Base-by-base conservation (phyloP, 2,888 invertebrate genomes). In the Thera britannica region DNA sequence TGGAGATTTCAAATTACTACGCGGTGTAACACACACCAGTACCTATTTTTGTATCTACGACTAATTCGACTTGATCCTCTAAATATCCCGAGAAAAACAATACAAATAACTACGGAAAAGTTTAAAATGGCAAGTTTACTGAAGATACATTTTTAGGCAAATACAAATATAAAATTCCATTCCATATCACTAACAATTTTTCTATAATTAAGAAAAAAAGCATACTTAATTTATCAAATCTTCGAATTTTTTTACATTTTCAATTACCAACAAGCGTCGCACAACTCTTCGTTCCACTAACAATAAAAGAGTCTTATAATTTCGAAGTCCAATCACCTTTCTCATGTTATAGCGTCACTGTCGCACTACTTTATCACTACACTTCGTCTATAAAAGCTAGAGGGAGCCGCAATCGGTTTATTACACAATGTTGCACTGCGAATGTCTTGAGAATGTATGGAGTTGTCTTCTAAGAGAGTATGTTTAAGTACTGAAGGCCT, bases 1-100 rank as follows among this genome's bases (percentile, higher is more conserved):
- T 87, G 87, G 92, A 93, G 91, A 93, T 91, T 91, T 88, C 84
- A 88, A 90, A 90, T 90, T 90, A 90, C 90, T 79, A 82, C 81
- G 83, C 83, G 77, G 80, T 80, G 77, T 80, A 83, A 83, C 85
- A 77, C 76, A 82, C 83, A 78, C 79, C 81, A 81, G 80, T 85
- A 83, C 85, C 82, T 86, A 88, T 85, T 83, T 84, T 85, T 83
- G 81, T 80, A 80, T 84, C 84, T 79, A 79, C 78, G 80, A 76
- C 77, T 80, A 82, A 84, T 78, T 73, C 73, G 75, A 83, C 84
- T 86, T 85, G 87, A 90, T 90, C 83, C 75, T 81, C 75, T 76
- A 65, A 2, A 46, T 44, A 23, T 59, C 3, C 38, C 60, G 60
- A 54, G 46, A 51, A 46, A 54, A 74, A 65, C 23, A 65, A 67